These are phyloP conservation scores for Exaiptasia diaphana DNA, from an alignment of 64 coral and sea anemone genomes.

Conservation along the genomic window DNA sequence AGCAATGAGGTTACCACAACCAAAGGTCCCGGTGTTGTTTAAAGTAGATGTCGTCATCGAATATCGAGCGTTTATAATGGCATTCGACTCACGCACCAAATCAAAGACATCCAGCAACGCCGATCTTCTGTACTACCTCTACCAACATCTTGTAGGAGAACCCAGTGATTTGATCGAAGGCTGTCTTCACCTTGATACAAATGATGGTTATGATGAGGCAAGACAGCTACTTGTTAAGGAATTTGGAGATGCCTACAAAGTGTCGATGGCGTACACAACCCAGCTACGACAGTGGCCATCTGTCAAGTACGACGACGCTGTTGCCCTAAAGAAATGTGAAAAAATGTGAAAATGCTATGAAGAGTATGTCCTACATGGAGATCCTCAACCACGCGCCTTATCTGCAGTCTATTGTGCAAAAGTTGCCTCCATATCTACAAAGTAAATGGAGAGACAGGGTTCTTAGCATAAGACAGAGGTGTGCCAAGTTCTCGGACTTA, in stretches of 20 bases:
- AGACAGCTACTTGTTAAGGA: constrained; percentile 23
- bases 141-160: constrained; percentile 41
- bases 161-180: constrained; percentile 39
- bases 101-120: not conserved
- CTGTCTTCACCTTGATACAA: constrained; percentile 28
- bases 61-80: not conserved
- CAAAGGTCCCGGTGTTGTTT: not conserved
- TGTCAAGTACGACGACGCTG: not conserved
- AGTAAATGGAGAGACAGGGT: constrained; percentile 41
- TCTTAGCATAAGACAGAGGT: not conserved
- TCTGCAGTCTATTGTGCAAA: constrained; percentile 1
- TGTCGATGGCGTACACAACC: not conserved
- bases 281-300: not conserved
- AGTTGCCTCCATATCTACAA: constrained; percentile 3
- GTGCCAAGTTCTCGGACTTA: not conserved
- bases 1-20: not conserved
- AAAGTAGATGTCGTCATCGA: not conserved
- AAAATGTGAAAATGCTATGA: not conserved
- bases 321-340: constrained; percentile 1
- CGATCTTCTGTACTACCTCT: not conserved
- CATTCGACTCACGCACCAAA: not conserved
- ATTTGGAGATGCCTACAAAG: constrained; percentile 49
- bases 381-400: not conserved
- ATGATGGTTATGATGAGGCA: not conserved
- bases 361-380: not conserved